These are phyloP conservation scores for Thunnus thynnus DNA, from an alignment of 2,113 vertebrate genomes.

Conservation along the genomic window DNA sequence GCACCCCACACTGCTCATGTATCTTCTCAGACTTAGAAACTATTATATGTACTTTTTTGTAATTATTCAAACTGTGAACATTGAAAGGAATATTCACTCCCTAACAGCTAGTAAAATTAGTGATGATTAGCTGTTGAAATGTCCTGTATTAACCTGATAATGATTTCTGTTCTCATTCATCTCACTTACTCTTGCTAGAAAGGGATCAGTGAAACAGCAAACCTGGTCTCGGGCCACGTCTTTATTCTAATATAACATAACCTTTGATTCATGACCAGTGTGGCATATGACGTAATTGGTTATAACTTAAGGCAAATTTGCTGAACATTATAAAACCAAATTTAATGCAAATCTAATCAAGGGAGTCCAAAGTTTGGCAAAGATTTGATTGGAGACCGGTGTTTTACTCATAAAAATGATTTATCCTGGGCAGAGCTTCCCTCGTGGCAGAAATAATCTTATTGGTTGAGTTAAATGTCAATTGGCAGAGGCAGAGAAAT, in stretches of 20 bases:
- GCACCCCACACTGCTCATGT: too few species aligned
- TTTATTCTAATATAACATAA: constrained; percentile 20
- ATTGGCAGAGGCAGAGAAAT: constrained; percentile 15
- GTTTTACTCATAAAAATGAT: constrained; percentile 23
- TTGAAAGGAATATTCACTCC: background rate
- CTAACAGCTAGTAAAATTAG: constrained; percentile 1
- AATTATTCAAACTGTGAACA: background rate
- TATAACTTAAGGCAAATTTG: constrained; percentile 31
- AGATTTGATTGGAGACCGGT: constrained; percentile 37
- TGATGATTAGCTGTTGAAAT: background rate
- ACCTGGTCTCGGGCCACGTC: background rate
- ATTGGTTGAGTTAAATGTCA: constrained; percentile 38
- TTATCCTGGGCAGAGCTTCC: constrained; percentile 6
- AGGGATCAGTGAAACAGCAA: background rate
- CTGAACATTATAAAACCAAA: constrained; percentile 38
- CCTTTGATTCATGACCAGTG: constrained; percentile 19
- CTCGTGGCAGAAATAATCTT: constrained; percentile 10
- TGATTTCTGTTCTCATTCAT: constrained; percentile 6
- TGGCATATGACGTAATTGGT: constrained; percentile 25
- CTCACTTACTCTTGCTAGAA: background rate
- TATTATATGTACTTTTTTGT: background rate
- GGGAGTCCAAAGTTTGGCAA: constrained; percentile 20
- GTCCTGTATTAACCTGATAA: background rate
- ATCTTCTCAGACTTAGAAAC: background rate
- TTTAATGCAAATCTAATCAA: constrained; percentile 31